Conservation (phyloP, 1,140 invertebrate species). For the silkworm (Bombyx mori) region ASM3026992v2 NC_085119.1:16660001-16660500, state of each 20-base stretch:
- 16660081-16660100: no score
- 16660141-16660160: no score
- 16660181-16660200: background rate
- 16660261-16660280: conserved; percentile 14
- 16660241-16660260: conserved; percentile 20
- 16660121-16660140: no score
- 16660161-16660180: background rate
- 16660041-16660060: no score
- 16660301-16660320: conserved; percentile 35
- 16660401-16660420: conserved; percentile 55
- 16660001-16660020: no score
- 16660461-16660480: conserved; percentile 41
- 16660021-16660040: no score
- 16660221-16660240: background rate
- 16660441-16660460: conserved; percentile 54
- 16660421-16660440: conserved; percentile 41
- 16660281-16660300: conserved; percentile 23
- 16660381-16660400: conserved; percentile 40
- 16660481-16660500: no score
- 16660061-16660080: no score
- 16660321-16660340: conserved; percentile 48
- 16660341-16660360: conserved; percentile 41
- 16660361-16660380: conserved; percentile 28
- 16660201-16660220: background rate
- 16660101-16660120: no score